phyloP scores from a whole-genome alignment of 1,140 invertebrate species.

The Pseudachorutes palmiensis region DNA sequence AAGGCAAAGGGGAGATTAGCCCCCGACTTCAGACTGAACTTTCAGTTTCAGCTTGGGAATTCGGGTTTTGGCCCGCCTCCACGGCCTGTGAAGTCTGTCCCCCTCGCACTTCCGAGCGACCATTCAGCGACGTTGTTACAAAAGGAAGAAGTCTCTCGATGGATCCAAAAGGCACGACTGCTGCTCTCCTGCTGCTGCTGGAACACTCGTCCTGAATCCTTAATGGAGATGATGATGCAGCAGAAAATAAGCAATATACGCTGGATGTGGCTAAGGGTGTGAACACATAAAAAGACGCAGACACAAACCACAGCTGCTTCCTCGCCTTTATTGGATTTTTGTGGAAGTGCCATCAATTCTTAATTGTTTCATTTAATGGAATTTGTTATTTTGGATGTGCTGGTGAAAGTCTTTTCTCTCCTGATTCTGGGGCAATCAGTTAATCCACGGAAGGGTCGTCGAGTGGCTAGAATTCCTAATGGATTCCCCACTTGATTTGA shows the following conservation, averaged over 20 bases:
- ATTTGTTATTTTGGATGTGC: neutral
- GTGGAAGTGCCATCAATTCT: neutral
- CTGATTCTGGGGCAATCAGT: neutral
- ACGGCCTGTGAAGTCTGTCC: neutral
- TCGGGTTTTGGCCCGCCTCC: neutral
- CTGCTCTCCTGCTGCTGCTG: neutral
- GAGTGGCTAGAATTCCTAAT: neutral
- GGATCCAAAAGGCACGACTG: neutral
- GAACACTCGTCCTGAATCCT: neutral
- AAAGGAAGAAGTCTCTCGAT: neutral
- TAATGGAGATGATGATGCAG: slow-evolving; percentile 11
- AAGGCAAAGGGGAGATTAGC: neutral
- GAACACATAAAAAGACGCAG: slow-evolving; percentile 4
- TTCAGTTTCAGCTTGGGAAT: neutral
- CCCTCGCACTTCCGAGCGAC: neutral
- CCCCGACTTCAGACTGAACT: neutral
- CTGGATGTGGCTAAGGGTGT: neutral
- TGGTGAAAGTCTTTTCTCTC: too few species aligned
- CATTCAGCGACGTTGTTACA: neutral
- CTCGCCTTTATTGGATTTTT: slow-evolving; percentile 2
- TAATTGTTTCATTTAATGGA: neutral
- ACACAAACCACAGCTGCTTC: neutral
- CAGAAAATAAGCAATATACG: slow-evolving; percentile 14
- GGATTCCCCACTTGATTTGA: neutral
- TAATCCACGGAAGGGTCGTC: too few species aligned